phyloP scores from a whole-genome alignment of 2,113 vertebrate genomes.

The Ceratotherium simum region DNA sequence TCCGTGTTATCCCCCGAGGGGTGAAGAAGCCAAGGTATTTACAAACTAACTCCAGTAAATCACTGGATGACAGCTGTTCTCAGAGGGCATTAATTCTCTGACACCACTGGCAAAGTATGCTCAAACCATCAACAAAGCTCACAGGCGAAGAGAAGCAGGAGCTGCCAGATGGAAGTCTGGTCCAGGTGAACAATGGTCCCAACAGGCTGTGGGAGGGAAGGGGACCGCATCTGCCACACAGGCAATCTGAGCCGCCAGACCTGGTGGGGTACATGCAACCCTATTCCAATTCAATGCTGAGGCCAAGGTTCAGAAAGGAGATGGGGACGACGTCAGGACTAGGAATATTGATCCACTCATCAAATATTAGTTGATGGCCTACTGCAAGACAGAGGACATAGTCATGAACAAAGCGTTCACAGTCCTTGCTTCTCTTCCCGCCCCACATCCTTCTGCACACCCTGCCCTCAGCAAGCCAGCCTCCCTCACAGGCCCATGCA shows the following conservation, averaged over 20 bases:
- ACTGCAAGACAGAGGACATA: not conserved
- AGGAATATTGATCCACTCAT: not conserved
- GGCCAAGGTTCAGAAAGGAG: not conserved
- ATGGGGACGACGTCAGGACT: not conserved
- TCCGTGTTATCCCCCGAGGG: not conserved
- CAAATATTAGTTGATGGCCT: not conserved
- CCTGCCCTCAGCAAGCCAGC: not conserved
- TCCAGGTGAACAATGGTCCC: accelerated
- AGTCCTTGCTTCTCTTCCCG: not conserved
- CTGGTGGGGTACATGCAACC: not conserved
- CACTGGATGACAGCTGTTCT: not conserved
- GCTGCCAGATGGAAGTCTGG: not conserved
- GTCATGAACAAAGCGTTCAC: not conserved
- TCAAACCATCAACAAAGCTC: not conserved
- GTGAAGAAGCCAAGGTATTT: not conserved
- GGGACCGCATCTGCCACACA: not conserved
- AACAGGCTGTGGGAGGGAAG: not conserved
- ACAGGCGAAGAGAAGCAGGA: not conserved
- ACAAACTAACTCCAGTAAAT: not conserved
- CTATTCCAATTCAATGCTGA: not conserved
- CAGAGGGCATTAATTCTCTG: not conserved
- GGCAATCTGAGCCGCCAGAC: not conserved
- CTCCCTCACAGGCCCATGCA: no score
- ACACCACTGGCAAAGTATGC: not conserved
- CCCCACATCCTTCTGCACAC: not conserved